These are phyloP conservation scores for Meloidogyne chitwoodi DNA, from an alignment of 1,140 invertebrate genomes.

Conservation along the genomic window DNA sequence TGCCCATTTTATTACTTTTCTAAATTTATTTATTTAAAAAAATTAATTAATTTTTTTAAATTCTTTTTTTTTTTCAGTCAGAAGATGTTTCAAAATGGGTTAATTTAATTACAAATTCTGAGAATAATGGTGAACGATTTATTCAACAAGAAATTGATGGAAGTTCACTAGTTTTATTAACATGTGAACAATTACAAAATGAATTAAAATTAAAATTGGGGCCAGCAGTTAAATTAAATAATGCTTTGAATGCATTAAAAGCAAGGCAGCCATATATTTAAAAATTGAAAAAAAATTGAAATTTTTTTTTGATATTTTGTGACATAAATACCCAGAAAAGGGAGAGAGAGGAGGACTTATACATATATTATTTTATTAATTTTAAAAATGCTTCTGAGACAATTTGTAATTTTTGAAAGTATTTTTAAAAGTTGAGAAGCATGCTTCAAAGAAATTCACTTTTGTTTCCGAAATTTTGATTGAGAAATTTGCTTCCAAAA, in stretches of 20 bases:
- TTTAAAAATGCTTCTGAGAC: too few relatives aligned
- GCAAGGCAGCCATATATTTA: background rate
- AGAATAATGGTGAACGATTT: slow-evolving; percentile 14
- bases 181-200: slow-evolving; percentile 20
- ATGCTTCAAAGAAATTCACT: too few relatives aligned
- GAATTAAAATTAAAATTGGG: slow-evolving; percentile 23
- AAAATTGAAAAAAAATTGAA: background rate
- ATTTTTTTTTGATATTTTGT: background rate
- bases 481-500: too few relatives aligned
- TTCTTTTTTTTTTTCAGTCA: slow-evolving; percentile 4
- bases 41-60: background rate
- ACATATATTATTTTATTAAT: too few relatives aligned
- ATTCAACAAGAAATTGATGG: slow-evolving; percentile 29
- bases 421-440: too few relatives aligned
- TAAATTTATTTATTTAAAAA: too few relatives aligned
- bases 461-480: too few relatives aligned
- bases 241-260: slow-evolving; percentile 9
- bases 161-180: slow-evolving; percentile 5
- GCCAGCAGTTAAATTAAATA: slow-evolving; percentile 13
- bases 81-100: slow-evolving; percentile 23
- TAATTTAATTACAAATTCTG: slow-evolving; percentile 18
- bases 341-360: too few relatives aligned
- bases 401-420: too few relatives aligned
- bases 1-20: too few relatives aligned
- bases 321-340: background rate